Percentiles rank a stretch among this genome's conserved stretches.
Evolutionary conservation across 2,888 invertebrate genomes (phyloP).

Genomic region (Copidosoma aretas): DNA sequence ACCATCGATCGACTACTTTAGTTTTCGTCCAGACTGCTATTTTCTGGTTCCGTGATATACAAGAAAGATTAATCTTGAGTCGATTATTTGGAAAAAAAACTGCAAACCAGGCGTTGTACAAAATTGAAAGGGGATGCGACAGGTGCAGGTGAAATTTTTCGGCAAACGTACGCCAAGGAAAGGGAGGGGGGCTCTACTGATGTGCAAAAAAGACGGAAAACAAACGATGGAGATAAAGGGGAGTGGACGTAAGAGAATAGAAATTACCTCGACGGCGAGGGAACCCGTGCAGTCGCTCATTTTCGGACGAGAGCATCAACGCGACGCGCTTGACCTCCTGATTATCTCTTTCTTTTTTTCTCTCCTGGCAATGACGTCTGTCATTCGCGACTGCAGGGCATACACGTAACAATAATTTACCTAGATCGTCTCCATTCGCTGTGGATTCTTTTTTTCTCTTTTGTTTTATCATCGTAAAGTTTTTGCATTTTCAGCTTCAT

Average conservation of each 20-base stretch:
- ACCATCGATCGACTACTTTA: too few species aligned
- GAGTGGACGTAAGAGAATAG: neutral
- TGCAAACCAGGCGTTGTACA: neutral
- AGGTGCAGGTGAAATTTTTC: slow-evolving; percentile 30
- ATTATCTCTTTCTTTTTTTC: neutral
- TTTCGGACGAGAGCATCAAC: slow-evolving; percentile 24
- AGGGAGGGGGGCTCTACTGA: neutral
- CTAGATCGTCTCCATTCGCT: slow-evolving; percentile 9
- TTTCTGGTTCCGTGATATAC: too few species aligned
- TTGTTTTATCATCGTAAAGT: neutral
- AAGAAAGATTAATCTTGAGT: too few species aligned
- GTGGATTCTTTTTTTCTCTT: too few species aligned
- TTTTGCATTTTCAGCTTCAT: slow-evolving; percentile 21
- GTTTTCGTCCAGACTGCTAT: too few species aligned
- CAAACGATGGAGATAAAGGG: too few species aligned
- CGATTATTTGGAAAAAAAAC: too few species aligned
- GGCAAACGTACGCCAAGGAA: neutral
- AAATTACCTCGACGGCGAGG: slow-evolving; percentile 24
- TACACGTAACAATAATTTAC: slow-evolving; percentile 35
- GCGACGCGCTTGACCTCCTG: slow-evolving; percentile 32
- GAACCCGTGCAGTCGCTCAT: slow-evolving; percentile 28
- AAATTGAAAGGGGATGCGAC: slow-evolving; percentile 8
- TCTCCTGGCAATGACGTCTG: slow-evolving; percentile 23
- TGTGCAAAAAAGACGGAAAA: neutral
- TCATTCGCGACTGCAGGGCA: slow-evolving; percentile 15